phyloP scores from a whole-genome alignment of 2,113 vertebrate genomes.

The Thalassarche chlororhynchos region DNA sequence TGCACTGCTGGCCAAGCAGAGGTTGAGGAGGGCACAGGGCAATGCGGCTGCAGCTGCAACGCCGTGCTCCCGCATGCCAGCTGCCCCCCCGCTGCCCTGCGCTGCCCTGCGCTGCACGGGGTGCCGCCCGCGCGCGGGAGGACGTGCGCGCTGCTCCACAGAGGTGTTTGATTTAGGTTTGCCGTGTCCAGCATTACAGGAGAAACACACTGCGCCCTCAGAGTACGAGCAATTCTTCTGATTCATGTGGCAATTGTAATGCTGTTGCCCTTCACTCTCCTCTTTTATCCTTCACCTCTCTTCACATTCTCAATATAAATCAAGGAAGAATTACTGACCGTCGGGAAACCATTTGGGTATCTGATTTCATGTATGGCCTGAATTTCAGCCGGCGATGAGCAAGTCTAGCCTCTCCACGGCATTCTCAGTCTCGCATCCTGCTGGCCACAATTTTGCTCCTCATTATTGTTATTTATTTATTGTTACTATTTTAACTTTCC shows the following conservation, averaged over 20 bases:
- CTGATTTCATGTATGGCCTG: neutral
- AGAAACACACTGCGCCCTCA: neutral
- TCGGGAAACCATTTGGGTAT: neutral
- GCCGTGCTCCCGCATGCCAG: fast-evolving
- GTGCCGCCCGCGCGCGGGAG: fast-evolving
- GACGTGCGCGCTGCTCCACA: neutral
- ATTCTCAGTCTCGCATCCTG: neutral
- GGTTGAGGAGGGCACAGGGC: neutral
- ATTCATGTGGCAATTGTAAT: fast-evolving
- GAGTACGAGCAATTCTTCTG: fast-evolving
- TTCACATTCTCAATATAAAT: neutral
- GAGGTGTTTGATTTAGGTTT: no score
- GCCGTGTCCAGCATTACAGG: neutral
- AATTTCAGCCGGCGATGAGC: neutral
- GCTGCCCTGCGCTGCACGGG: fast-evolving
- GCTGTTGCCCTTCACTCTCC: neutral
- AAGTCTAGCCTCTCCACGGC: neutral
- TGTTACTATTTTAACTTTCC: neutral
- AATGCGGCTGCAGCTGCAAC: fast-evolving
- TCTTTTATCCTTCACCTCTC: neutral
- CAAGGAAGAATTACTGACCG: neutral
- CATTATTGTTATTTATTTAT: neutral
- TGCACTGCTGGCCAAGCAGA: neutral
- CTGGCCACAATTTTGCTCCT: neutral
- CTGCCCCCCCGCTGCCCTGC: fast-evolving